Conservation (phyloP, 1,140 invertebrate genomes). For the Drosophila lacteicornis region DNA sequence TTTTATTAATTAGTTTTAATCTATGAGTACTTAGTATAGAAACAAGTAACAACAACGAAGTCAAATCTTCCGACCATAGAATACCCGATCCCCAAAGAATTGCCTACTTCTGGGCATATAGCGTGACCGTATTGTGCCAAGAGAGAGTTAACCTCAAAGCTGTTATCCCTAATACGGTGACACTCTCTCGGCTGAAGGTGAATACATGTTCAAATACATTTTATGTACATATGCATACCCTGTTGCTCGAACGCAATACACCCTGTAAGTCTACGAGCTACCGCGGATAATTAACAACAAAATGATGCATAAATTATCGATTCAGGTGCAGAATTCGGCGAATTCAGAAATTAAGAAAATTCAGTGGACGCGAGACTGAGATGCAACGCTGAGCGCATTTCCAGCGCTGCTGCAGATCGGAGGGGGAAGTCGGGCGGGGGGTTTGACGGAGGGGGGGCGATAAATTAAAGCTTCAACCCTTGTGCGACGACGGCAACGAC, state of each 20-base stretch:
- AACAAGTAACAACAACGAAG: too few relatives aligned
- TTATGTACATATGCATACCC: too few relatives aligned
- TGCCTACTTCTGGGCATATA: neutral
- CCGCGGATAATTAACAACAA: constrained; percentile 48
- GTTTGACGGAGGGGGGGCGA: constrained; percentile 42
- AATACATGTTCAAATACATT: too few relatives aligned
- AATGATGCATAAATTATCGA: constrained; percentile 60
- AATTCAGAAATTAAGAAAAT: constrained; percentile 55
- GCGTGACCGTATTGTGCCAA: too few relatives aligned
- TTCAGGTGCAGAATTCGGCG: constrained; percentile 37
- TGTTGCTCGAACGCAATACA: neutral
- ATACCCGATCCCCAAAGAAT: neutral
- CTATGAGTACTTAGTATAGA: too few relatives aligned
- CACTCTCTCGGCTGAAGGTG: too few relatives aligned
- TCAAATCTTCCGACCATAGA: too few relatives aligned
- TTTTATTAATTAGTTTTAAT: neutral
- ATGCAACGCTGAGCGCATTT: constrained; percentile 32
- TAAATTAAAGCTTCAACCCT: constrained; percentile 77
- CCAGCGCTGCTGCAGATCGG: constrained; percentile 27
- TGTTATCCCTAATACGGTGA: too few relatives aligned
- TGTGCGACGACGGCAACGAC: constrained; percentile 51
- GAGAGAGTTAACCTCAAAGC: too few relatives aligned
- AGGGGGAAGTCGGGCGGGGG: constrained; percentile 11
- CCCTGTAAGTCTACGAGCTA: neutral
- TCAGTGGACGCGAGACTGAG: constrained; percentile 37